phyloP scores from a whole-genome alignment of 2,797 vertebrate species.

The Geotria australis region DNA sequence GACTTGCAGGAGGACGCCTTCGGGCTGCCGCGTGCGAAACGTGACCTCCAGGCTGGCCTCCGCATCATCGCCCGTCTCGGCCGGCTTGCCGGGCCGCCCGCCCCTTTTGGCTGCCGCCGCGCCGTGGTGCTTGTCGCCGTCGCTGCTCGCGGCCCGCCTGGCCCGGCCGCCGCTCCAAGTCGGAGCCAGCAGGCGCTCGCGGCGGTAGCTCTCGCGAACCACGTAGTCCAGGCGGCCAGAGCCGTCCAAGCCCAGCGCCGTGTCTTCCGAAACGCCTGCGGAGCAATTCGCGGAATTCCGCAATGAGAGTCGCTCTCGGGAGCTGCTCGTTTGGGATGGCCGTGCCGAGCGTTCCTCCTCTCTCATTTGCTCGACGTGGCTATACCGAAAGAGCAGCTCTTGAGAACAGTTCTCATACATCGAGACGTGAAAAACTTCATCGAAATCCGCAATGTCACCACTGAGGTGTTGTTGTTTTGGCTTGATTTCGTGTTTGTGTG shows the following conservation, averaged over 20 bases:
- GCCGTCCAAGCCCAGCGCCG: constrained; percentile 60
- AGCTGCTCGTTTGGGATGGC: no score
- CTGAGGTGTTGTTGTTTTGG: no score
- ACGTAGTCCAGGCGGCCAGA: constrained; percentile 57
- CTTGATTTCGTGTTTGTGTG: no score
- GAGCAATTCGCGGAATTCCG: not conserved
- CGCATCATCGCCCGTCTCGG: not conserved
- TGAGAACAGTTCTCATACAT: no score
- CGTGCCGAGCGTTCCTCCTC: no score
- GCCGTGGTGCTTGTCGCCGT: not conserved
- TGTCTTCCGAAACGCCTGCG: constrained; percentile 52
- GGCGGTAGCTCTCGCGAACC: constrained; percentile 37
- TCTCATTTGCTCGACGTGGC: no score
- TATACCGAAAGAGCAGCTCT: no score
- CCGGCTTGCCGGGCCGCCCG: not conserved
- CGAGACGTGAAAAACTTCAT: no score
- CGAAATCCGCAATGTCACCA: no score
- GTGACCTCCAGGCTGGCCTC: not conserved
- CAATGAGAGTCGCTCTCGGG: no score
- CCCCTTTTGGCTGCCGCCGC: not conserved
- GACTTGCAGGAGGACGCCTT: constrained; percentile 27
- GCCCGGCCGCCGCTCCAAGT: constrained; percentile 7
- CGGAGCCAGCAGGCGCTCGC: constrained; percentile 30
- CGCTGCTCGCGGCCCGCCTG: not conserved
- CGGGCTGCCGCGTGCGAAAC: not conserved